Conservation (phyloP, 2,113 vertebrate genomes). For the Fregetta grallaria region DNA sequence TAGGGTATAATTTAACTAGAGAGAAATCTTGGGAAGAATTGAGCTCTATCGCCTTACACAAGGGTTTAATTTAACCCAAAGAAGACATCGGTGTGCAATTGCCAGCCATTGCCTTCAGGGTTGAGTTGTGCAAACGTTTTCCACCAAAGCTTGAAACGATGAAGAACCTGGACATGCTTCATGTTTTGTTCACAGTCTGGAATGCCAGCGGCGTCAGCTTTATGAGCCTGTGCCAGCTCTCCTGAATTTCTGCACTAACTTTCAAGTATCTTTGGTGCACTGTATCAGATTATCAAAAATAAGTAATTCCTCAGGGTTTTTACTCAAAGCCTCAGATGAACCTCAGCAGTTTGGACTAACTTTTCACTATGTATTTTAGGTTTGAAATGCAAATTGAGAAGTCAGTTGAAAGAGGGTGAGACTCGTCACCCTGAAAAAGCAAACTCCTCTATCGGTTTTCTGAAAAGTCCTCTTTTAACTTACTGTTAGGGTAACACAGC, state of each 20-base stretch:
- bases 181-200: neutral
- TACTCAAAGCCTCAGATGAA: neutral
- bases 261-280: neutral
- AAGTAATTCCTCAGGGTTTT: neutral
- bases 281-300: neutral
- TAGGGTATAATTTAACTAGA: neutral
- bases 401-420: neutral
- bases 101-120: neutral
- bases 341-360: neutral
- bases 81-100: neutral
- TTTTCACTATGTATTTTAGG: neutral
- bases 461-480: neutral
- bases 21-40: conserved; percentile 16
- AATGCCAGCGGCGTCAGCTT: neutral
- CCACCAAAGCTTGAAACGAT: neutral
- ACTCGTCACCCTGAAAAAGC: neutral
- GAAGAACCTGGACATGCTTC: neutral
- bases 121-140: neutral
- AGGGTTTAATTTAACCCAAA: neutral
- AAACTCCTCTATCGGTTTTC: neutral
- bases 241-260: neutral
- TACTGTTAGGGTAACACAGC: neutral
- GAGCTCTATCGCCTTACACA: neutral
- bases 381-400: conserved; percentile 9
- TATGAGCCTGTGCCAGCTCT: neutral